A percentile compares a stretch with the other conserved stretches of the same genome.
phyloP scores from a whole-genome alignment of 2,797 vertebrate genomes.

The Graptemys geographica region DNA sequence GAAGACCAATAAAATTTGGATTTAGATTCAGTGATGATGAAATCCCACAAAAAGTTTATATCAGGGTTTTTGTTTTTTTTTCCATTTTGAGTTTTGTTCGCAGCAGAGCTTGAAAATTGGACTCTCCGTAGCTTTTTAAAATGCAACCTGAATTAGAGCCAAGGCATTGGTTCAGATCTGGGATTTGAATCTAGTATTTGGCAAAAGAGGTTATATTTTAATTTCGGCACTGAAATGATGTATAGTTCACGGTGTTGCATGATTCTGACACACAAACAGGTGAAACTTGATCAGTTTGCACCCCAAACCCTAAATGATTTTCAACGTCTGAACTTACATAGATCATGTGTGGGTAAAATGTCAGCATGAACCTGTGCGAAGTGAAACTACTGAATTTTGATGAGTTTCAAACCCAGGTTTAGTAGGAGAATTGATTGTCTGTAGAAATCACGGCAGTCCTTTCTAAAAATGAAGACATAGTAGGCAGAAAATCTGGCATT shows the following conservation, averaged over 20 bases:
- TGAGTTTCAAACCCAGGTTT: not conserved
- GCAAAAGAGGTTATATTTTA: fast-evolving
- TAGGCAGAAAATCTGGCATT: not conserved
- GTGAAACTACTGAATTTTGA: not conserved
- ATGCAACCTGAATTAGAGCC: not conserved
- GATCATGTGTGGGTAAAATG: not conserved
- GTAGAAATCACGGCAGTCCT: not conserved
- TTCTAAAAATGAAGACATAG: not conserved
- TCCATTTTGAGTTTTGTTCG: not conserved
- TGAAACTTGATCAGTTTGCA: fast-evolving
- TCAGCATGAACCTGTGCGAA: not conserved
- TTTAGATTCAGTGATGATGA: not conserved
- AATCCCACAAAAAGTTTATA: not conserved
- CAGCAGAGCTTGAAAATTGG: not conserved
- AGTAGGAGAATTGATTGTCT: not conserved
- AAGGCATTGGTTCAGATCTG: not conserved
- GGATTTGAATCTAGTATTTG: not conserved
- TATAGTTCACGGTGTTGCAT: not conserved
- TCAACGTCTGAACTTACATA: not conserved
- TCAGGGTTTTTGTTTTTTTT: not conserved
- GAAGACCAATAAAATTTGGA: constrained; percentile 6
- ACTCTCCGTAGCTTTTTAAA: not conserved
- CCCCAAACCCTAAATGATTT: not conserved
- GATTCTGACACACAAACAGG: not conserved
- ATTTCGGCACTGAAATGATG: not conserved